These are phyloP conservation scores for Pollicipes pollicipes DNA, from an alignment of 1,140 invertebrate genomes.

Conservation along the genomic window DNA sequence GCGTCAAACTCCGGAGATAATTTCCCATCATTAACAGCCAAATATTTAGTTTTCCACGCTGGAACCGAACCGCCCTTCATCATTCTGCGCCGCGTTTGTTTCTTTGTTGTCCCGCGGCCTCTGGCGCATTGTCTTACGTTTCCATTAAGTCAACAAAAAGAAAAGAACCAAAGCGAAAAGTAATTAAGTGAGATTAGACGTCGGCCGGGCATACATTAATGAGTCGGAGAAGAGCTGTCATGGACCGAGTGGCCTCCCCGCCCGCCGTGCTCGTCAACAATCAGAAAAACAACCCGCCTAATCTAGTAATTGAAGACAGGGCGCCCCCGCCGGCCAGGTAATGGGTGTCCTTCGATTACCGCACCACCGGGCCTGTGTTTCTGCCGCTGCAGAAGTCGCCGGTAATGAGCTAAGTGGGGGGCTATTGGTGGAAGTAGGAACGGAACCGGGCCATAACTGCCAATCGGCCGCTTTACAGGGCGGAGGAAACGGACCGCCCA, in stretches of 20 bases:
- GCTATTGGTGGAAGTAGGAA: not conserved
- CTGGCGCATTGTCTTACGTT: not conserved
- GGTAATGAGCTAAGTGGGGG: not conserved
- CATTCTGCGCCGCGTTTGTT: not conserved
- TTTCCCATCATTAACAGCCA: conserved; percentile 1
- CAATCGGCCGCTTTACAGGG: not conserved
- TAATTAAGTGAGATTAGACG: conserved; percentile 2
- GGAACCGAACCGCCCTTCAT: not conserved
- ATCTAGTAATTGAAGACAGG: not conserved
- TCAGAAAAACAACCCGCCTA: not conserved
- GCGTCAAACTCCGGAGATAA: not conserved
- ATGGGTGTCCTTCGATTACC: not conserved
- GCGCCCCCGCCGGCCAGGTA: not conserved
- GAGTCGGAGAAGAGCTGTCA: not conserved
- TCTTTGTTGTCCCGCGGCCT: not conserved
- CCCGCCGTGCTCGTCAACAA: not conserved
- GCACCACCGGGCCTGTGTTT: not conserved
- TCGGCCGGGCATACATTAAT: not conserved
- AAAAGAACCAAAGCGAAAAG: too few species aligned
- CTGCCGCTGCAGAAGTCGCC: not conserved
- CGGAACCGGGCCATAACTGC: not conserved
- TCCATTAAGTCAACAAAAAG: conserved; percentile 2
- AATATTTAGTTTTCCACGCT: conserved; percentile 2
- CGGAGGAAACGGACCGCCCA: too few species aligned
- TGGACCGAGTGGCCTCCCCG: not conserved